These are phyloP conservation scores for Matsumurasca onukii DNA, from an alignment of 1,140 invertebrate genomes.

Conservation along the genomic window DNA sequence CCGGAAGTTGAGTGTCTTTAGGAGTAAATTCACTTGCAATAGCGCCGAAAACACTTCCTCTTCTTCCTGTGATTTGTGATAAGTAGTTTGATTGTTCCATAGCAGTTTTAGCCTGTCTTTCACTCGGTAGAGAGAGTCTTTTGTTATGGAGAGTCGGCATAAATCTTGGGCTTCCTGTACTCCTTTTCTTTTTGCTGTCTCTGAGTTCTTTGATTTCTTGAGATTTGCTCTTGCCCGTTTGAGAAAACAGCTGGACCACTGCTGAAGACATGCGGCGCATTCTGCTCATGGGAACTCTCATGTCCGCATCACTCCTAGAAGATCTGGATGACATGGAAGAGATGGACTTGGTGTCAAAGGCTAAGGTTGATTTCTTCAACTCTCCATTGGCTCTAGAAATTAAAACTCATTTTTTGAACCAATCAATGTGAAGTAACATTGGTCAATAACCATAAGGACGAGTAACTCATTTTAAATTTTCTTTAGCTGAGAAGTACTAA, in stretches of 20 bases:
- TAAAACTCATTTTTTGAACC: constrained; percentile 24
- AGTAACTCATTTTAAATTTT: background rate
- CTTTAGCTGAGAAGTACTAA: no score
- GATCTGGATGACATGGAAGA: constrained; percentile 16
- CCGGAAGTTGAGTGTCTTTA: constrained; percentile 43
- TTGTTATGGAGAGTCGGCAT: background rate
- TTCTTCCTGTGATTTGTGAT: constrained; percentile 26
- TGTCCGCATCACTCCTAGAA: constrained; percentile 3
- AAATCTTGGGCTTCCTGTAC: constrained; percentile 21
- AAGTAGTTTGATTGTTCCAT: constrained; percentile 30
- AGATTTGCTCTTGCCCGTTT: constrained; percentile 14
- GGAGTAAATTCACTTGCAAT: constrained; percentile 33
- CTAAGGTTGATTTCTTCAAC: background rate
- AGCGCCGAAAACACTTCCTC: constrained; percentile 31
- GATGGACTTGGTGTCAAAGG: constrained; percentile 20
- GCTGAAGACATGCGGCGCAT: constrained; percentile 42
- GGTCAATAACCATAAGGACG: background rate
- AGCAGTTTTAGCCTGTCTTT: background rate
- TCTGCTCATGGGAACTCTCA: constrained; percentile 23
- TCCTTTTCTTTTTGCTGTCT: constrained; percentile 25
- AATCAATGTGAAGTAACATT: no score
- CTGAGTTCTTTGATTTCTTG: background rate
- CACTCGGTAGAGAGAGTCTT: constrained; percentile 9
- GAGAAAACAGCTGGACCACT: constrained; percentile 40
- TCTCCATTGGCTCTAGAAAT: constrained; percentile 14